phyloP scores from a whole-genome alignment of 2,888 invertebrate genomes.

The Malacosoma neustria region DNA sequence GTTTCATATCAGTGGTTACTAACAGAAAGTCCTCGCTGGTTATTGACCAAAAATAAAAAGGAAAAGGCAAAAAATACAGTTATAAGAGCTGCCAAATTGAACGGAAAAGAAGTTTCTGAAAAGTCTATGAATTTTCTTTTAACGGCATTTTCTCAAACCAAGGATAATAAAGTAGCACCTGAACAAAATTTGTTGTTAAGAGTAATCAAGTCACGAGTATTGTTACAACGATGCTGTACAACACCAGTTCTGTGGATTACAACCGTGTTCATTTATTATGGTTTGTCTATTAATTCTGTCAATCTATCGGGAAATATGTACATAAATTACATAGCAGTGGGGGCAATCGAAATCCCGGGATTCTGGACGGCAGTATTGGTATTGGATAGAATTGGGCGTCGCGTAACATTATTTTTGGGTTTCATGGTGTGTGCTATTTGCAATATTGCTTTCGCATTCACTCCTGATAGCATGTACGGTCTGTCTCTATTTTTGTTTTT shows the following conservation, averaged over 20 bases:
- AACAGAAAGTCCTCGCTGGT: constrained; percentile 85
- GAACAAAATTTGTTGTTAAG: constrained; percentile 37
- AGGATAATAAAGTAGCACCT: constrained; percentile 17
- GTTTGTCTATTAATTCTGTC: constrained; percentile 84
- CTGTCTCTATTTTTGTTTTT: constrained; percentile 64
- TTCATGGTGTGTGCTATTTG: constrained; percentile 61
- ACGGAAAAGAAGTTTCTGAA: constrained; percentile 69
- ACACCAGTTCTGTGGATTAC: constrained; percentile 87
- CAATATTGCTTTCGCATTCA: constrained; percentile 68
- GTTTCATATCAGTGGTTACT: constrained; percentile 79
- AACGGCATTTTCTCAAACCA: constrained; percentile 35
- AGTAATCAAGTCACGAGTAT: constrained; percentile 66
- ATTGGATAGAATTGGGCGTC: constrained; percentile 77
- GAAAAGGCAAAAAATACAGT: constrained; percentile 76
- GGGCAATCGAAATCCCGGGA: constrained; percentile 82
- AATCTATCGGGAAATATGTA: constrained; percentile 83
- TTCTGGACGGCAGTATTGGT: constrained; percentile 77
- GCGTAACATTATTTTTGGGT: constrained; percentile 44
- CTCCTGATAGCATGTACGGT: constrained; percentile 41
- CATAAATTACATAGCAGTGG: constrained; percentile 80
- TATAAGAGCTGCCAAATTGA: constrained; percentile 75
- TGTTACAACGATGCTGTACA: constrained; percentile 76
- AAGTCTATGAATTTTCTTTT: constrained; percentile 49
- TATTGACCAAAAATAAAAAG: constrained; percentile 79
- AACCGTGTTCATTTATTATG: constrained; percentile 86